A percentile compares a stretch with the other conserved stretches of the same genome.
Conservation (phyloP, 2,888 invertebrate genomes). For the Watsonalla binaria region DNA sequence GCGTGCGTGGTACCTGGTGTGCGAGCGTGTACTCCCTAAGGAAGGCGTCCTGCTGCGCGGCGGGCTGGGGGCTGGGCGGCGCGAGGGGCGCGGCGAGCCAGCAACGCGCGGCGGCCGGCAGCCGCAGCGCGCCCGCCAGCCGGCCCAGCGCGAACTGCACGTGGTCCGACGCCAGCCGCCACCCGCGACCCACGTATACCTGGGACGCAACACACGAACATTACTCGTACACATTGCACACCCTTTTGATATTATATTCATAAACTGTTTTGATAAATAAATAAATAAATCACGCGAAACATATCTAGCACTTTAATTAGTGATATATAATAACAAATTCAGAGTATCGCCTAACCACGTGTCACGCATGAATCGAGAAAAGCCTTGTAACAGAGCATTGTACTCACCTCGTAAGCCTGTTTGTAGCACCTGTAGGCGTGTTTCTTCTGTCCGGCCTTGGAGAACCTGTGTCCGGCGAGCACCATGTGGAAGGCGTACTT, state of each 20-base stretch:
- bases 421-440: slow-evolving; percentile 95
- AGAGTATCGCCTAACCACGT: not conserved
- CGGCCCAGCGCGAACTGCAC: slow-evolving; percentile 96
- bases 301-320: too few relatives aligned
- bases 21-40: slow-evolving; percentile 92
- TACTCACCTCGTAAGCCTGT: slow-evolving; percentile 89
- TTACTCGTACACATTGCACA: not conserved
- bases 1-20: slow-evolving; percentile 81
- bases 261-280: too few relatives aligned
- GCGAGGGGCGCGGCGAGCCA: slow-evolving; percentile 89
- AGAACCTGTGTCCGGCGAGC: slow-evolving; percentile 96
- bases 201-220: slow-evolving; percentile 37
- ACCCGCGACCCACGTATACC: slow-evolving; percentile 87
- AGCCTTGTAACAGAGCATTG: not conserved
- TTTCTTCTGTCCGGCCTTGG: slow-evolving; percentile 93
- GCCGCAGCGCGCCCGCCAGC: slow-evolving; percentile 91
- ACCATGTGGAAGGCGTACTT: slow-evolving; percentile 99
- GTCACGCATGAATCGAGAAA: not conserved
- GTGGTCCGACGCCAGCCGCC: slow-evolving; percentile 97
- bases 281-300: too few relatives aligned
- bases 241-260: too few relatives aligned
- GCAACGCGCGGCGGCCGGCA: slow-evolving; percentile 66
- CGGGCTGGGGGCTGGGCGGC: slow-evolving; percentile 80
- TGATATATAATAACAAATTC: too few relatives aligned
- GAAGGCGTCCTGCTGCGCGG: slow-evolving; percentile 84